A percentile compares a stretch with the other conserved stretches of the same genome.
Conservation (phyloP, 1,140 invertebrate genomes). For the Sitobion miscanthi region DNA sequence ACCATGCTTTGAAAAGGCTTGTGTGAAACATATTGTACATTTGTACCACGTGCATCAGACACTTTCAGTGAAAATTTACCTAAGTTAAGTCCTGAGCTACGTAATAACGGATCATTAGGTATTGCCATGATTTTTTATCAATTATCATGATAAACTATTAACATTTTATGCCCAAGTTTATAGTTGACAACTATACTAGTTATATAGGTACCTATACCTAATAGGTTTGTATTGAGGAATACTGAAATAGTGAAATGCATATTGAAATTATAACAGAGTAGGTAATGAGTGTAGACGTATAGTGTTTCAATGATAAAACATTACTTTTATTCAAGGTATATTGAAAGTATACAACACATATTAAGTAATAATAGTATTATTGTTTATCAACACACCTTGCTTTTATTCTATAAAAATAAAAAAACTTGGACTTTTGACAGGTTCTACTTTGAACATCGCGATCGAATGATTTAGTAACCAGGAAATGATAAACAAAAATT, state of each 20-base stretch:
- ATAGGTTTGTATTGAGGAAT: not conserved
- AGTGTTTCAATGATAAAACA: not conserved
- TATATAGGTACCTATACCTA: too few relatives aligned
- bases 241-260: not conserved
- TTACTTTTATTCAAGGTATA: not conserved
- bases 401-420: not conserved
- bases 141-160: not conserved
- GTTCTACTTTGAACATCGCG: not conserved
- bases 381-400: not conserved
- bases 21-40: too few relatives aligned
- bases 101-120: not conserved
- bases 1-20: too few relatives aligned
- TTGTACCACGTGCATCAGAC: too few relatives aligned
- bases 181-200: too few relatives aligned
- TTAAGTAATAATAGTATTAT: not conserved
- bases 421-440: conserved; percentile 42
- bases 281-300: too few relatives aligned
- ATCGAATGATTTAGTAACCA: not conserved
- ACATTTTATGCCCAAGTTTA: not conserved
- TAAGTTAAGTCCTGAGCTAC: not conserved
- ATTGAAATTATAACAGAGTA: not conserved
- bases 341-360: not conserved
- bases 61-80: not conserved
- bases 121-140: too few relatives aligned
- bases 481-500: conserved; percentile 33